Evolutionary conservation across 2,888 invertebrate species (phyloP), one percentile per base, ranked within the genome.

Genomic region (Epirrhoe tristata): DNA sequence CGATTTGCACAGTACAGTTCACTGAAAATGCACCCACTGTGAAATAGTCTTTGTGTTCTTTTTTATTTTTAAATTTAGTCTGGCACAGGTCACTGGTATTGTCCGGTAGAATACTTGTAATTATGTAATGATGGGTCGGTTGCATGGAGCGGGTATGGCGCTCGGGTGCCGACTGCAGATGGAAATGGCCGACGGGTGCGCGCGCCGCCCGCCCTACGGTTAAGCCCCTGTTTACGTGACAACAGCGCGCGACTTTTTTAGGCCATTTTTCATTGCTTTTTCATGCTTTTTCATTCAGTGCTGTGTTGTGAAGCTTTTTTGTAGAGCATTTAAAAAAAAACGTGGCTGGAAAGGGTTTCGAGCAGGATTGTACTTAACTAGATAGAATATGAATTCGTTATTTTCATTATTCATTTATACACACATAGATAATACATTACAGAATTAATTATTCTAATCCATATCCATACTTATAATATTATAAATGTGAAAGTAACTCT

Each of bases 191-290:
- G 89, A 72, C 73, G 80, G 64, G 0, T 90, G 92, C 91, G 92
- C 91, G 91, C 92, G 92, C 92, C 86, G 82, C 81, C 88, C 91
- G 91, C 91, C 91, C 91, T 84, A 80, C 76, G 81, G 73, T 81
- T 83, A 86, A 78, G 71, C 75, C 60, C 73, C 64, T 63, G 76
- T 83, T 75, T 56, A 70, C 17, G 67, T 74, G 63, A 1, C 10
- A 5, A 50, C 12, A 39, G 43, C 43, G 57, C 32, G 61, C 62
- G 63, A 54, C 56, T 60, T 48, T 14, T n/a, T n/a, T n/a, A n/a
- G n/a, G n/a, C n/a, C n/a, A n/a, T n/a, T n/a, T n/a, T n/a, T n/a
- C n/a, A n/a, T n/a, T n/a, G n/a, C n/a, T n/a, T n/a, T n/a, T n/a
- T n/a, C n/a, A n/a, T n/a, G n/a, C n/a, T n/a, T n/a, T n/a, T n/a